Conservation (phyloP, 2,888 invertebrate species). For the Tipula helvola region DNA sequence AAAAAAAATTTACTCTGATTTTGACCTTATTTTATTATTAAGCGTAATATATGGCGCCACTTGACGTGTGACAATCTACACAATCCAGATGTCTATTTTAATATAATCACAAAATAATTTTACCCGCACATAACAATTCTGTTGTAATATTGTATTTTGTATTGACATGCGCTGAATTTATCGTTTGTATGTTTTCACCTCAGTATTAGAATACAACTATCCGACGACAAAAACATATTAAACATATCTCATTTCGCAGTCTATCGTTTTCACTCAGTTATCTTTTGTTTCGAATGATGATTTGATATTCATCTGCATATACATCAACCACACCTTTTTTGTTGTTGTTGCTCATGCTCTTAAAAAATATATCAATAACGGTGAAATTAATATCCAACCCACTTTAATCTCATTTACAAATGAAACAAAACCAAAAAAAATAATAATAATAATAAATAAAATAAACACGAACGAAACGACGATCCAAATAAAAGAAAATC, state of each 20-base stretch:
- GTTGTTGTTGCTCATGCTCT: background rate
- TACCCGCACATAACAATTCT: background rate
- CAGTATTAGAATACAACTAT: background rate
- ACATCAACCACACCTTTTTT: background rate
- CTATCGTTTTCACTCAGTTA: background rate
- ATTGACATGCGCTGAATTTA: too few species aligned
- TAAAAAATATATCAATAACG: background rate
- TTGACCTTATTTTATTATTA: background rate
- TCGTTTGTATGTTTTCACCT: background rate
- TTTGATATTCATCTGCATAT: background rate
- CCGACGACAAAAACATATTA: too few species aligned
- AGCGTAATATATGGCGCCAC: background rate
- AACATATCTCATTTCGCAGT: background rate
- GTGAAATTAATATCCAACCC: slow-evolving; percentile 4
- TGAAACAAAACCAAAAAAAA: background rate
- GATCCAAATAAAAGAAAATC: background rate
- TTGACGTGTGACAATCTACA: background rate
- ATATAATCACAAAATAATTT: background rate
- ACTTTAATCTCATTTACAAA: slow-evolving; percentile 4
- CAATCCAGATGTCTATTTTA: background rate
- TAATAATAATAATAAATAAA: background rate
- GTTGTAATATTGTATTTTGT: background rate
- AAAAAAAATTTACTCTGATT: background rate
- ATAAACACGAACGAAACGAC: background rate
- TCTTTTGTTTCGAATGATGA: background rate